These are phyloP conservation scores for Petrocephalus zakoni DNA, from an alignment of 2,113 vertebrate genomes.

Conservation along the genomic window DNA sequence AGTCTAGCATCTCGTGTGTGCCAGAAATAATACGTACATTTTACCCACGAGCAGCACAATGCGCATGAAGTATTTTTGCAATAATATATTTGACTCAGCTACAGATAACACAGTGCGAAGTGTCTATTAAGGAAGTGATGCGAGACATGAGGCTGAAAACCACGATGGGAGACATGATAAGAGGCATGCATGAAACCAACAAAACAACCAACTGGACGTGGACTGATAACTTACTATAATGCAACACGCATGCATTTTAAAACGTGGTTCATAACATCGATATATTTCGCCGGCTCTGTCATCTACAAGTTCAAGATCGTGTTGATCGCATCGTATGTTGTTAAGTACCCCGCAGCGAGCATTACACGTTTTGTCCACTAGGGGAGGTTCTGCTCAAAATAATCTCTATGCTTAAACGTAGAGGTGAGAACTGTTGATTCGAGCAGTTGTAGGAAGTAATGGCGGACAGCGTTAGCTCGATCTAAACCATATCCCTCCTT, in stretches of 20 bases:
- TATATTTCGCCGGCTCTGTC: neutral
- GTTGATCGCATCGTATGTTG: neutral
- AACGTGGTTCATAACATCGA: neutral
- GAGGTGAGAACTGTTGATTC: neutral
- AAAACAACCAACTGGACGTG: neutral
- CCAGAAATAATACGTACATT: neutral
- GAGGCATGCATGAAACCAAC: neutral
- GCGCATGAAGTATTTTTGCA: neutral
- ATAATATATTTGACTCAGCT: neutral
- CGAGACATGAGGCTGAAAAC: neutral
- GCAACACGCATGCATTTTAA: neutral
- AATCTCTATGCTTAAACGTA: neutral
- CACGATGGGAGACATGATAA: neutral
- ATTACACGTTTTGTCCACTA: neutral
- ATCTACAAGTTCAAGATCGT: neutral
- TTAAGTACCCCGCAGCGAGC: neutral
- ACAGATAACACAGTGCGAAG: neutral
- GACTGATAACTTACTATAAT: neutral
- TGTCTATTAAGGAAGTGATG: neutral
- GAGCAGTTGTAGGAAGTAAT: neutral
- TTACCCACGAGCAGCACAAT: neutral
- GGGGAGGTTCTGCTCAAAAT: conserved; percentile 5
- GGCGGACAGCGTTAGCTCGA: neutral
- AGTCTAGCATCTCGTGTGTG: neutral
- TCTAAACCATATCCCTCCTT: neutral